Conservation (phyloP, 2,797 vertebrate species). For the Erethizon dorsatum region DNA sequence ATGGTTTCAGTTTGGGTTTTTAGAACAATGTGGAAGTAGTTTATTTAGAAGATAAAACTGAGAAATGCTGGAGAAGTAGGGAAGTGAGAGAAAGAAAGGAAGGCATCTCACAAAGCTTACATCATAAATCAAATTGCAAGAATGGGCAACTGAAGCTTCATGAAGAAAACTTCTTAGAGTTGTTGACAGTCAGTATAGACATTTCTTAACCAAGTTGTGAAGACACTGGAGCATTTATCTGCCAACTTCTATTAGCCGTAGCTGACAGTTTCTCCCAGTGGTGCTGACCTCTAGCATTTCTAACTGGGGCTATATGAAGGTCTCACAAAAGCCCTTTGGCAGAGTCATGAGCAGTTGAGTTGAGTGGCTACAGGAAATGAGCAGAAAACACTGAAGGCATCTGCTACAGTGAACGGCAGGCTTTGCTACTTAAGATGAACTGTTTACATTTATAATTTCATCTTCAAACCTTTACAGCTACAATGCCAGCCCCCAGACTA, state of each 20-base stretch:
- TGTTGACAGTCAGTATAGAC: not conserved
- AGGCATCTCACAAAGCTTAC: not conserved
- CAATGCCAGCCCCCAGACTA: conserved; percentile 82
- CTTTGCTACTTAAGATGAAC: not conserved
- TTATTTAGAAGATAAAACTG: not conserved
- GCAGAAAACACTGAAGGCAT: not conserved
- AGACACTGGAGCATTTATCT: not conserved
- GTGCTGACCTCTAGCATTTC: not conserved
- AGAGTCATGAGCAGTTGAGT: not conserved
- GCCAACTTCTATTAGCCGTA: conserved; percentile 28
- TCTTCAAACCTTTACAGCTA: conserved; percentile 74
- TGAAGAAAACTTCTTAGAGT: not conserved
- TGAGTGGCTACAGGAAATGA: not conserved
- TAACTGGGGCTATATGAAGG: not conserved
- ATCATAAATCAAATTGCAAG: not conserved
- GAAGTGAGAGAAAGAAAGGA: not conserved
- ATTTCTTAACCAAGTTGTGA: not conserved
- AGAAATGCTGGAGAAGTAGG: not conserved
- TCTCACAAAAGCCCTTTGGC: not conserved
- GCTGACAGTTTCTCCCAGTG: not conserved
- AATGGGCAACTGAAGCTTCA: not conserved
- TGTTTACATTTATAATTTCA: conserved; percentile 62
- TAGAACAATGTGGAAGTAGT: not conserved
- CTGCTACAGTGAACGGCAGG: not conserved
- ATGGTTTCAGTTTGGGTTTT: not conserved